Percentiles rank a stretch among this genome's conserved stretches.
phyloP scores from a whole-genome alignment of 2,113 vertebrate species.

The Zootoca vivipara region DNA sequence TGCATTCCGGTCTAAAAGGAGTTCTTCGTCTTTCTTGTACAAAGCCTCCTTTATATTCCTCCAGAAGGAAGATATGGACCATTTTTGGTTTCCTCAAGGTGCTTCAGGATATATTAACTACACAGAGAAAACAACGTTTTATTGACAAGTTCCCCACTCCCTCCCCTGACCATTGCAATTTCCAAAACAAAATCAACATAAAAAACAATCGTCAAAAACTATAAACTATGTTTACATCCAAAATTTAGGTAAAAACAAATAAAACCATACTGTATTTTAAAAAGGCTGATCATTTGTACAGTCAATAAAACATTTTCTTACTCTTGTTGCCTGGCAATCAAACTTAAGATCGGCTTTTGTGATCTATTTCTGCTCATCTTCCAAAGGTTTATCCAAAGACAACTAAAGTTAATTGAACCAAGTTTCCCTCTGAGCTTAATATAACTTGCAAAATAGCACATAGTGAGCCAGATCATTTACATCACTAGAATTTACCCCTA shows the following conservation, averaged over 20 bases:
- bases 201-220: background rate
- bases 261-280: background rate
- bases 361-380: background rate
- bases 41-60: background rate
- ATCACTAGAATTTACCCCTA: too few species aligned
- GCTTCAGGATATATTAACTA: background rate
- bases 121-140: background rate
- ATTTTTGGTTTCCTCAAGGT: background rate
- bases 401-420: background rate
- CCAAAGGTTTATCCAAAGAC: background rate
- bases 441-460: background rate
- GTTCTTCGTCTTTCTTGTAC: background rate
- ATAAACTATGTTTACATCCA: background rate
- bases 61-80: background rate
- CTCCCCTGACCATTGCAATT: background rate
- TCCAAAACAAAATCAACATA: background rate
- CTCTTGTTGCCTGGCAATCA: background rate
- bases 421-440: background rate
- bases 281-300: background rate
- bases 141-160: background rate
- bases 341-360: background rate
- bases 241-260: background rate
- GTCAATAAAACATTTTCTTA: background rate
- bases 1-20: background rate
- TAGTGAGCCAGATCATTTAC: background rate